phyloP scores from a whole-genome alignment of 1,140 invertebrate genomes.

The Chelonus insularis region DNA sequence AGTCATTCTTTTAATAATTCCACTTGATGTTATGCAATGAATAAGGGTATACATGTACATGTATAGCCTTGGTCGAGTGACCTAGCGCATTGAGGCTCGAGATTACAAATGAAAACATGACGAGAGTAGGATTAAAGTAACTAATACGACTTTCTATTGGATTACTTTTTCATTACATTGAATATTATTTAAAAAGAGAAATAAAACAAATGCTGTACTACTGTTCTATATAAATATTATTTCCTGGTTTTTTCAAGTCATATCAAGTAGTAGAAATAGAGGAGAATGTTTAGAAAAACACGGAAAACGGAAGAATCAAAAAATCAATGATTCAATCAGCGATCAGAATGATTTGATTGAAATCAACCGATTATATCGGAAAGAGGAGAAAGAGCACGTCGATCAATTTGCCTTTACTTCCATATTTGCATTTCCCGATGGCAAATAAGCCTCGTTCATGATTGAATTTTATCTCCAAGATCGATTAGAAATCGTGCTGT shows the following conservation, averaged over 20 bases:
- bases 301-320: background rate
- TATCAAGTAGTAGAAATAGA: too few relatives aligned
- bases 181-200: background rate
- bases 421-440: conserved; percentile 16
- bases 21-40: conserved; percentile 1
- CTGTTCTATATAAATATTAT: too few relatives aligned
- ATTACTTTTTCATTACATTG: background rate
- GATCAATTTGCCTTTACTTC: conserved; percentile 11
- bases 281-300: too few relatives aligned
- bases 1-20: conserved; percentile 9
- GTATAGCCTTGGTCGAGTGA: conserved; percentile 19
- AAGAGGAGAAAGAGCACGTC: conserved; percentile 6
- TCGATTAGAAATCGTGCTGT: conserved; percentile 7
- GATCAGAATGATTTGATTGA: conserved; percentile 5
- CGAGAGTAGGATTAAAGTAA: background rate
- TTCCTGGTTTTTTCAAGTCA: too few relatives aligned
- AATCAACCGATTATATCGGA: conserved; percentile 4
- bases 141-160: conserved; percentile 1
- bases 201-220: background rate
- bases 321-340: conserved; percentile 5
- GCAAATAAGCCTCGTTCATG: conserved; percentile 10
- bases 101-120: conserved; percentile 2
- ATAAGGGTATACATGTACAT: background rate
- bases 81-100: conserved; percentile 20
- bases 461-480: conserved; percentile 7